Evolutionary conservation across 92 coral and sea anemone genomes (phyloP).

Genomic region (Phenganax marumi): DNA sequence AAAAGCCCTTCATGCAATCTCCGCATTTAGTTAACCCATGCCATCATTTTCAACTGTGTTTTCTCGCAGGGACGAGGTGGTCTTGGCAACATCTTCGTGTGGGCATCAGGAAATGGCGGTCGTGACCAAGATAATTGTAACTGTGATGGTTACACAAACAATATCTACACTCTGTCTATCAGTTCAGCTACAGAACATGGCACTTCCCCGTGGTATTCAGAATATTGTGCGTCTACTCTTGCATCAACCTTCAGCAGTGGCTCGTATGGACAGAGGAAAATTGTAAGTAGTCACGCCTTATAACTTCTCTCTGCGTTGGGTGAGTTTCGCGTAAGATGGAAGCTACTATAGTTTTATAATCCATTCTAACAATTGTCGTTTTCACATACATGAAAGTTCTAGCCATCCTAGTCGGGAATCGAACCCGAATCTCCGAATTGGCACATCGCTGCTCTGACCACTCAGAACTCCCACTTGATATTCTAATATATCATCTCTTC

Average conservation of each 20-base stretch:
- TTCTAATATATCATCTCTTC: too few species aligned
- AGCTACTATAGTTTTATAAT: too few species aligned
- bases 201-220: conserved; percentile 90
- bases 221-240: conserved; percentile 84
- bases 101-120: conserved; percentile 99
- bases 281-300: conserved; percentile 56
- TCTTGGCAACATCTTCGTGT: conserved; percentile 86
- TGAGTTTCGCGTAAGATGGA: neutral
- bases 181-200: conserved; percentile 96
- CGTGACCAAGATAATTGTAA: conserved; percentile 82
- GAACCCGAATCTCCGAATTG: too few species aligned
- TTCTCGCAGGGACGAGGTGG: conserved; percentile 79
- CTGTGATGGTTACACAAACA: conserved; percentile 96
- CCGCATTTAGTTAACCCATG: too few species aligned
- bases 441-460: too few species aligned
- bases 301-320: neutral
- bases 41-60: neutral
- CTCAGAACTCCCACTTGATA: too few species aligned
- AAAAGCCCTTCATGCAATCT: too few species aligned
- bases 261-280: conserved; percentile 58
- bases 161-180: conserved; percentile 88
- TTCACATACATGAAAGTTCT: too few species aligned
- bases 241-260: conserved; percentile 98
- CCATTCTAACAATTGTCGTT: too few species aligned
- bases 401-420: too few species aligned